These are phyloP conservation scores for Cecropterus lyciades DNA, from an alignment of 1,140 invertebrate genomes.

Conservation along the genomic window DNA sequence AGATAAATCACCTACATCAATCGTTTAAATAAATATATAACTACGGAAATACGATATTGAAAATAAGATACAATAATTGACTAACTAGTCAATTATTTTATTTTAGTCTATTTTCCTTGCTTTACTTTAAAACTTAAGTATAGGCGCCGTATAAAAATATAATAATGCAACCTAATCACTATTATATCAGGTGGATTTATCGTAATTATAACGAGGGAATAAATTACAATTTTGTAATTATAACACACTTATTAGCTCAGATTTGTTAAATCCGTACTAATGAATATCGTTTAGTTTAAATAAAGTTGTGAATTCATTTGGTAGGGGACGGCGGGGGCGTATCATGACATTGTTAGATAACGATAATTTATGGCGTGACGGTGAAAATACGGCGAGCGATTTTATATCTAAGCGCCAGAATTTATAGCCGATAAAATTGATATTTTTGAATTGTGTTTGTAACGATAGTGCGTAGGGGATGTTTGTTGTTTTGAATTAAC, in stretches of 20 bases:
- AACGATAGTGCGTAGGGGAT: neutral
- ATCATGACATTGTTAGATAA: slow-evolving; percentile 36
- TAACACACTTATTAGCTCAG: slow-evolving; percentile 16
- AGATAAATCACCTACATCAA: too few species aligned
- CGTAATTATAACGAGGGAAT: neutral
- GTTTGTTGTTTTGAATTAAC: too few species aligned
- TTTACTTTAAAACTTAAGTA: too few species aligned
- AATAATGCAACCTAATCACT: too few species aligned
- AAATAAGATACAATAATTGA: too few species aligned
- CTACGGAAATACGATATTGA: too few species aligned
- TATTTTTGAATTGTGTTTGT: neutral
- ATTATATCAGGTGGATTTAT: too few species aligned
- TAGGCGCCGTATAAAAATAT: too few species aligned
- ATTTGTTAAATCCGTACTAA: slow-evolving; percentile 53
- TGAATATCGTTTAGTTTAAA: slow-evolving; percentile 62
- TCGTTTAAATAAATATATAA: too few species aligned
- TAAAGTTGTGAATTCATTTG: slow-evolving; percentile 56
- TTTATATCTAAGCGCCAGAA: slow-evolving; percentile 4
- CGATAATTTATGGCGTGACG: slow-evolving; percentile 25
- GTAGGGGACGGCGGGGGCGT: slow-evolving; percentile 37
- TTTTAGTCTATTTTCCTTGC: too few species aligned
- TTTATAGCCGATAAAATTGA: too few species aligned
- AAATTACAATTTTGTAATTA: slow-evolving; percentile 20
- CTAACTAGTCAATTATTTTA: too few species aligned
- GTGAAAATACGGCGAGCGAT: slow-evolving; percentile 17